These are phyloP conservation scores for Popillia japonica DNA, from an alignment of 1,140 invertebrate species.

Conservation along the genomic window DNA sequence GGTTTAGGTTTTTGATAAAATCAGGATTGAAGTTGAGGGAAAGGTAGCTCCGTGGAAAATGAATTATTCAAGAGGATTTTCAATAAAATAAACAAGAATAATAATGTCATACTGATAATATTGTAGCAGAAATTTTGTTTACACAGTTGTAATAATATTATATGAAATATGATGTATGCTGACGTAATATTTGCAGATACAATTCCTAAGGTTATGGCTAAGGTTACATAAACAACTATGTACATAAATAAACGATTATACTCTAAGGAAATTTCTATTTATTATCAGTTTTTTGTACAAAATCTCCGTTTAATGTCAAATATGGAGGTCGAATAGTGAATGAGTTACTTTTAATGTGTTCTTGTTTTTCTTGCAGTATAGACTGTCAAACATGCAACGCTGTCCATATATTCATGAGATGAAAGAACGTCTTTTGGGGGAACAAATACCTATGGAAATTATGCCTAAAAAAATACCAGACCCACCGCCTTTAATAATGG, in stretches of 20 bases:
- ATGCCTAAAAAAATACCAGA: constrained; percentile 54
- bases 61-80: neutral
- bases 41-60: neutral
- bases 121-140: too few relatives aligned
- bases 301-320: too few relatives aligned
- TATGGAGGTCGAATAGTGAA: too few relatives aligned
- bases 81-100: too few relatives aligned
- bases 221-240: constrained; percentile 12
- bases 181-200: neutral
- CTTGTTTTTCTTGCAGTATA: constrained; percentile 51
- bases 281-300: neutral
- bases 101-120: too few relatives aligned
- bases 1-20: neutral
- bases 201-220: constrained; percentile 7
- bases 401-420: constrained; percentile 91
- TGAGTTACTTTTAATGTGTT: neutral
- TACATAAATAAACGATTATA: neutral
- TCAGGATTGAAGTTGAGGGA: too few relatives aligned
- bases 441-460: constrained; percentile 56
- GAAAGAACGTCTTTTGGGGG: constrained; percentile 82
- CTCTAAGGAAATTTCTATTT: neutral
- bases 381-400: constrained; percentile 75
- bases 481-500: constrained; percentile 60
- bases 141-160: too few relatives aligned
- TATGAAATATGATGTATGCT: too few relatives aligned